Conservation (phyloP, 2,888 invertebrate genomes). For the Tetranychus piercei region DNA sequence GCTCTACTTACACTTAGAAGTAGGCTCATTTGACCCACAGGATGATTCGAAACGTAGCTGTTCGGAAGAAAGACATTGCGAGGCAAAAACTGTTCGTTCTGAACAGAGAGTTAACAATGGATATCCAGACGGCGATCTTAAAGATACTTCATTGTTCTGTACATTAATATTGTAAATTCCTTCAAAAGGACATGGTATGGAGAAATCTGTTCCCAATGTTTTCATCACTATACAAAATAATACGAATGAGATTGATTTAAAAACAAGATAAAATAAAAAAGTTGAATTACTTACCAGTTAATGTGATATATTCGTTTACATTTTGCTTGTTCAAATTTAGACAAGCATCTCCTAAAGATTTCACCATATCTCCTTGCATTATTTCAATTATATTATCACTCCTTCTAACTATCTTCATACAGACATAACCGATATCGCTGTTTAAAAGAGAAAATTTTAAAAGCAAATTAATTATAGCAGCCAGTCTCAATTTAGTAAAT, state of each 20-base stretch:
- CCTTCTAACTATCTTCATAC: slow-evolving; percentile 26
- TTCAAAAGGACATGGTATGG: slow-evolving; percentile 13
- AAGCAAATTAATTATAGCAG: slow-evolving; percentile 4
- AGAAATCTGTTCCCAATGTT: background rate
- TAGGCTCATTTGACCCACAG: slow-evolving; percentile 1
- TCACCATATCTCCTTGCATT: slow-evolving; percentile 23
- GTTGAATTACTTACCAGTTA: slow-evolving; percentile 17
- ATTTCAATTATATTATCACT: slow-evolving; percentile 28
- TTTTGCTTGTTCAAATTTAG: background rate
- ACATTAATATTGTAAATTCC: slow-evolving; percentile 16
- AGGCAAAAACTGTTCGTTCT: background rate
- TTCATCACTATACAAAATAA: background rate
- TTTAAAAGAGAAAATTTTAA: slow-evolving; percentile 8
- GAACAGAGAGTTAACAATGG: background rate
- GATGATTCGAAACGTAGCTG: slow-evolving; percentile 4
- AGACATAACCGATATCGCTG: slow-evolving; percentile 28
- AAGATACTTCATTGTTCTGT: background rate
- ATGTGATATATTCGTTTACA: slow-evolving; percentile 13
- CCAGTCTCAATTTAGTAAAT: slow-evolving; percentile 4
- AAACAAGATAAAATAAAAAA: background rate
- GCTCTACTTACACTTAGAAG: slow-evolving; percentile 9
- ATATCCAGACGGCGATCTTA: background rate
- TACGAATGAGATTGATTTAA: background rate
- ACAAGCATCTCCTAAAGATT: slow-evolving; percentile 16
- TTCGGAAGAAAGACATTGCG: slow-evolving; percentile 1